Conservation (phyloP, 2,888 invertebrate genomes). For the Epistrophe eligans region DNA sequence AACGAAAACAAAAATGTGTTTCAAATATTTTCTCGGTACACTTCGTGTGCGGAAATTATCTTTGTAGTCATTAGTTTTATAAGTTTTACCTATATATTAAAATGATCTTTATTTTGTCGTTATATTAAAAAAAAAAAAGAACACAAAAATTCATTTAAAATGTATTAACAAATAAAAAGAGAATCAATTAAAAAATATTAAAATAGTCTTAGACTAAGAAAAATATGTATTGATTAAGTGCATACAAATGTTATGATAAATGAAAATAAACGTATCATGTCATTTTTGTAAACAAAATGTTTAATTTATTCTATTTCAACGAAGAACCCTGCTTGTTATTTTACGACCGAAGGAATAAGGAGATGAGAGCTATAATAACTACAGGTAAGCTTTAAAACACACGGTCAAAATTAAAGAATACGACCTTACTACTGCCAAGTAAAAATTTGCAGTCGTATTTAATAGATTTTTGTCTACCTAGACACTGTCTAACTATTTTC, state of each 20-base stretch:
- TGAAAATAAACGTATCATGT: constrained; percentile 52
- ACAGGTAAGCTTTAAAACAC: no score
- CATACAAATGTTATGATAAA: constrained; percentile 25
- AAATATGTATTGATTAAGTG: constrained; percentile 59
- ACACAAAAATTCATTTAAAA: constrained; percentile 26
- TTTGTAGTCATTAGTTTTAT: constrained; percentile 72
- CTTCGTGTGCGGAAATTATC: constrained; percentile 41
- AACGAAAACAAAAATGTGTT: constrained; percentile 38
- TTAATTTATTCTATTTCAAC: not conserved
- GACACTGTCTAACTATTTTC: no score
- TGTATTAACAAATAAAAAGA: constrained; percentile 27
- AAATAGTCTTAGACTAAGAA: constrained; percentile 67
- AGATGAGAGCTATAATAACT: not conserved
- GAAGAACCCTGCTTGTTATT: not conserved
- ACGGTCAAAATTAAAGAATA: no score
- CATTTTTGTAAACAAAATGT: constrained; percentile 30
- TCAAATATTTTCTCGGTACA: constrained; percentile 44
- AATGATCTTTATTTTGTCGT: constrained; percentile 20
- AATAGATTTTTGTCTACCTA: no score
- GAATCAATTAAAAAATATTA: constrained; percentile 31
- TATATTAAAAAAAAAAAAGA: constrained; percentile 1
- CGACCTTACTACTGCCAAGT: no score
- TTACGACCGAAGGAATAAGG: not conserved
- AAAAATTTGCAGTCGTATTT: no score
- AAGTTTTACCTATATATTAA: constrained; percentile 47